Evolutionary conservation across 2,888 invertebrate genomes (phyloP).

Genomic region (Ferdinandea cuprea): DNA sequence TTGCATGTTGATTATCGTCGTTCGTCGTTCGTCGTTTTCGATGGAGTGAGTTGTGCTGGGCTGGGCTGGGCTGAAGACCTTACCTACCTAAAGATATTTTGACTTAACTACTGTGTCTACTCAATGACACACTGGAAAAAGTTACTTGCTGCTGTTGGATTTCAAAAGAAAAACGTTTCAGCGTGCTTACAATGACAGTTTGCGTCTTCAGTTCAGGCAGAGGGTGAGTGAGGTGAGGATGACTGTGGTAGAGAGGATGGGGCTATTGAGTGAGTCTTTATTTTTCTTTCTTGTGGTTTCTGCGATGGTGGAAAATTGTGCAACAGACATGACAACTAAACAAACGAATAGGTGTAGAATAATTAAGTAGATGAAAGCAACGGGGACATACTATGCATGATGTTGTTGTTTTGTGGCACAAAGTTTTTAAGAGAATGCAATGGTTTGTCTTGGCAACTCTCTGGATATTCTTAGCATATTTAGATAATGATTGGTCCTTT

Average conservation of each 20-base stretch:
- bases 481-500: slow-evolving; percentile 1
- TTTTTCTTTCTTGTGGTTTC: slow-evolving; percentile 55
- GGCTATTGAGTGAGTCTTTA: slow-evolving; percentile 48
- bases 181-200: slow-evolving; percentile 73
- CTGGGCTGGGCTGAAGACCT: background rate
- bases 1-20: slow-evolving; percentile 73
- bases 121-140: slow-evolving; percentile 67
- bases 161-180: slow-evolving; percentile 65
- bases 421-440: slow-evolving; percentile 3
- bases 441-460: background rate
- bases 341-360: slow-evolving; percentile 64
- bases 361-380: slow-evolving; percentile 66
- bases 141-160: slow-evolving; percentile 36
- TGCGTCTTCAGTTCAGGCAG: slow-evolving; percentile 59
- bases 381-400: slow-evolving; percentile 35
- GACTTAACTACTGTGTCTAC: slow-evolving; percentile 70
- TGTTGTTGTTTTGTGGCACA: slow-evolving; percentile 4
- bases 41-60: background rate
- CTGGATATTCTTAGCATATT: background rate
- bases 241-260: background rate
- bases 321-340: slow-evolving; percentile 70
- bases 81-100: slow-evolving; percentile 50
- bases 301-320: slow-evolving; percentile 52
- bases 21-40: too few relatives aligned
- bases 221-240: too few relatives aligned